A percentile compares a stretch with the other conserved stretches of the same genome.
Conservation (phyloP, 1,140 invertebrate species). For the Mactra quadrangularis region DNA sequence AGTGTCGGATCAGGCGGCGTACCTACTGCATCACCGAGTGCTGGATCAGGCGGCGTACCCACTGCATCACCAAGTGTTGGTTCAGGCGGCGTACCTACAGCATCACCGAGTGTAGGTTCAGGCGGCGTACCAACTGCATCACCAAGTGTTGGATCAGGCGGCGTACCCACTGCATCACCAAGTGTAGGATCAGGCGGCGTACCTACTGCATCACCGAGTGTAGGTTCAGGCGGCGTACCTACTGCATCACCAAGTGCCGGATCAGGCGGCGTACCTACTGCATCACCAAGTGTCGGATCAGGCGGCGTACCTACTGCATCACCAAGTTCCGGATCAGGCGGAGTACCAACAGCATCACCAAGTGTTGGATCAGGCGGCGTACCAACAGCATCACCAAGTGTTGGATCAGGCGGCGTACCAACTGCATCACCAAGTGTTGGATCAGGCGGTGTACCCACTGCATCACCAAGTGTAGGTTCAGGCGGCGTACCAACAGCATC, state of each 20-base stretch:
- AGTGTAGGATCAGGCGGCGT: not conserved
- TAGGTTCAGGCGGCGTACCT: slow-evolving; percentile 23
- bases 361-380: not conserved
- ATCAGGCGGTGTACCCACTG: slow-evolving; percentile 40
- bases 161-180: slow-evolving; percentile 30
- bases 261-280: slow-evolving; percentile 20
- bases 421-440: slow-evolving; percentile 29
- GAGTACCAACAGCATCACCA: slow-evolving; percentile 36
- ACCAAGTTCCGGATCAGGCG: slow-evolving; percentile 14
- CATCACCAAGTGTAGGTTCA: not conserved
- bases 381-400: slow-evolving; percentile 46
- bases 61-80: slow-evolving; percentile 9
- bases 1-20: slow-evolving; percentile 1
- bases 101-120: slow-evolving; percentile 32
- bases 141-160: not conserved
- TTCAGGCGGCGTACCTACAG: slow-evolving; percentile 43
- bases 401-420: slow-evolving; percentile 32
- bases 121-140: slow-evolving; percentile 38
- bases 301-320: slow-evolving; percentile 44
- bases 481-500: slow-evolving; percentile 26
- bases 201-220: slow-evolving; percentile 17
- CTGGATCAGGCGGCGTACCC: slow-evolving; percentile 29
- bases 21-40: slow-evolving; percentile 14
- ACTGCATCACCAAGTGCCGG: slow-evolving; percentile 17
- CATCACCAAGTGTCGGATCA: slow-evolving; percentile 21